Percentiles rank a stretch among this genome's conserved stretches.
Conservation (phyloP, 2,797 vertebrate genomes). For the Thripadectes ignobilis region DNA sequence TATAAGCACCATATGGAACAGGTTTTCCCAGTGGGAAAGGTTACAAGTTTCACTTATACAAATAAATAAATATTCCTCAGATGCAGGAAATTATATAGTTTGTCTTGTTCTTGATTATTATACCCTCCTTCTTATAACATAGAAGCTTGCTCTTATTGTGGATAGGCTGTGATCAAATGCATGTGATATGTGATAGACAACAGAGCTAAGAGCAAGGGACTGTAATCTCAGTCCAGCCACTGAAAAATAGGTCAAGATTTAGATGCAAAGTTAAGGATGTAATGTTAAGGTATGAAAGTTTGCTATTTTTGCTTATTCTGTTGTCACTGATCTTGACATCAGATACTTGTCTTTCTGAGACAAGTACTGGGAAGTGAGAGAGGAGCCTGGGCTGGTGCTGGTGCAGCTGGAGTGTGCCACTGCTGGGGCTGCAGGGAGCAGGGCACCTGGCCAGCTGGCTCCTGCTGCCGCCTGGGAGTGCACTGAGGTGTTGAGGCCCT, state of each 20-base stretch:
- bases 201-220: neutral
- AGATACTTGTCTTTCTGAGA: neutral
- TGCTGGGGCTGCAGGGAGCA: neutral
- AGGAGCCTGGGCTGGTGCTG: neutral
- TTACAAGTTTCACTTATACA: neutral
- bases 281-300: neutral
- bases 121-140: neutral
- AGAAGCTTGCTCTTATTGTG: neutral
- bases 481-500: neutral
- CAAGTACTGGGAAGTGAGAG: accelerated
- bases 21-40: neutral
- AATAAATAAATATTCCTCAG: neutral
- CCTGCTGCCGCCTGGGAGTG: neutral
- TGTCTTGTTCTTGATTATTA: neutral
- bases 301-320: neutral
- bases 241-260: neutral
- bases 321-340: neutral
- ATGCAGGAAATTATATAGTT: neutral
- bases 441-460: no score
- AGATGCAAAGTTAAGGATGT: neutral
- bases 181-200: neutral
- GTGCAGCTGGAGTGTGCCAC: accelerated
- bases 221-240: neutral
- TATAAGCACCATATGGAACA: neutral
- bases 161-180: neutral